These are phyloP conservation scores for Pterocles burchelli DNA, from an alignment of 2,113 vertebrate genomes.

Conservation along the genomic window DNA sequence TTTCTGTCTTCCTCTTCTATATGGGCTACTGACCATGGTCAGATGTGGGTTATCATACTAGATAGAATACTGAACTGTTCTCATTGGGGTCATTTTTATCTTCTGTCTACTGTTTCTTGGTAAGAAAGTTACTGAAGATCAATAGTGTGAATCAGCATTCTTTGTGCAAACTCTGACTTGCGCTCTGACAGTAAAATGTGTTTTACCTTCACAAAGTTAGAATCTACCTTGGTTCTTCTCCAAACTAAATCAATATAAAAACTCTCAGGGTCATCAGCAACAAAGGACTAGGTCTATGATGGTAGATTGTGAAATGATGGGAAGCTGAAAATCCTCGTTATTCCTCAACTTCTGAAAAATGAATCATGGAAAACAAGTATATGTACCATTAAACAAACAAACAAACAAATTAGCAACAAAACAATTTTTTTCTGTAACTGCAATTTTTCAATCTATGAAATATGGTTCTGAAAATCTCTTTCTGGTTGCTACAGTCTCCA, in stretches of 20 bases:
- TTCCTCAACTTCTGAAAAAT: neutral
- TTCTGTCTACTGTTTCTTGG: neutral
- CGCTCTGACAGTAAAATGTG: neutral
- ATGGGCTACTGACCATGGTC: neutral
- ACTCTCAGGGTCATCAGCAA: neutral
- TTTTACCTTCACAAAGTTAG: neutral
- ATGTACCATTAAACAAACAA: neutral
- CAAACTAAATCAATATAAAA: neutral
- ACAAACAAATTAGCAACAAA: neutral
- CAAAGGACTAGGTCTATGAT: neutral
- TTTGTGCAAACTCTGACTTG: neutral
- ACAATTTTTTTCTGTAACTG: neutral
- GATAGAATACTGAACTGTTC: neutral
- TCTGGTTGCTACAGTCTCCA: neutral
- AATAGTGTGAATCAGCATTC: neutral
- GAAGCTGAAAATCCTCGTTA: neutral
- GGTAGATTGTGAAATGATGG: neutral
- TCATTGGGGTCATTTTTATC: neutral
- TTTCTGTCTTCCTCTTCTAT: neutral
- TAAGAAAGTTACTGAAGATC: neutral
- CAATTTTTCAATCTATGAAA: neutral
- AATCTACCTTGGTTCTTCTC: neutral
- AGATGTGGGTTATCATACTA: neutral
- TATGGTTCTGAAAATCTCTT: neutral
- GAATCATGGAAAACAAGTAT: neutral